Evolutionary conservation across 2,113 vertebrate species (phyloP), one percentile per base, ranked within the genome.

Genomic region (Sclerurus mexicanus): DNA sequence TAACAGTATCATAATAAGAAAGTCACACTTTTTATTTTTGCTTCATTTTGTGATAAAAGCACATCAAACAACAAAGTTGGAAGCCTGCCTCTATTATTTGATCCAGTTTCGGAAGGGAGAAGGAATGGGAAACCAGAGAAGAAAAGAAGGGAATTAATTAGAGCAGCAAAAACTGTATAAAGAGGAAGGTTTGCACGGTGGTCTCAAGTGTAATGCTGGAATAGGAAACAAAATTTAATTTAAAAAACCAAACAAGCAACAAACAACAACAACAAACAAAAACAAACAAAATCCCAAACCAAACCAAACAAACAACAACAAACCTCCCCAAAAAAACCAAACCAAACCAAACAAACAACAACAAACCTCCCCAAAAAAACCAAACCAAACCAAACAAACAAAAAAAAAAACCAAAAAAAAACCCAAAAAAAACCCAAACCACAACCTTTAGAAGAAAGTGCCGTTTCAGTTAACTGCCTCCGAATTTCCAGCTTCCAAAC

Each of bases 1-100:
- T 13, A 94, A 89, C 64, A 77, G 47, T 95, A 95, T 85, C 72
- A 76, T 66, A 92, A 85, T 52, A 89, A 84, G 31, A 64, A 96
- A 95, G 39, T 72, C 59, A 84, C 1, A 3, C 52, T 95, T 93
- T 63, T 88, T 79, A 39, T 49, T 96, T 95, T 96, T 89, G 15
- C 47, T 88, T 90, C 50, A 77, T 88, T 96, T 92, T 87, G 37
- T 81, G 78, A 96, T 89, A 89, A 97, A 95, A 96, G 75, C 44
- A 91, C 71, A 95, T 96, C 85, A 96, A 96, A 89, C 68, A 87
- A 82, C 31, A 79, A 93, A 83, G 58, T 60, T 95, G 92, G 84
- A 96, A 96, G 55, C 39, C 42, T 95, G 66, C 89, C 89, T 62
- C 39, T 94, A 75, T 89, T 95, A 79, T 87, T 95, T 95, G 87